Conservation (phyloP, 2,888 invertebrate species). For the Lasius fuliginosus region DNA sequence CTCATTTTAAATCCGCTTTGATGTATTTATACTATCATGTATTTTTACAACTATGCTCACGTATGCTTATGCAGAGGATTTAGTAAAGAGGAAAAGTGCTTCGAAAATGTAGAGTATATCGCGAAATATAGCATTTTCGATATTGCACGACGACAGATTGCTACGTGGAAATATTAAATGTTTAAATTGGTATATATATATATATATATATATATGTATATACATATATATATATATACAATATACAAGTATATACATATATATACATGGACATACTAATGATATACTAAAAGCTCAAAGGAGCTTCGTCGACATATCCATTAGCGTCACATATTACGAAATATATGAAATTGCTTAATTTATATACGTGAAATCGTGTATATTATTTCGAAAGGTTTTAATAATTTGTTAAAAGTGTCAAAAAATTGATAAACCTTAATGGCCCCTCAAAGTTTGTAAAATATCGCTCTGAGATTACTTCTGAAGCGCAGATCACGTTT, state of each 20-base stretch:
- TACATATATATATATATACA: neutral
- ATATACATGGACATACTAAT: neutral
- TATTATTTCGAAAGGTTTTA: neutral
- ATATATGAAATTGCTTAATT: neutral
- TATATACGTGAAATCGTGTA: neutral
- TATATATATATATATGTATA: neutral
- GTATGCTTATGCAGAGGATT: constrained; percentile 24
- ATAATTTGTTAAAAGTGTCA: neutral
- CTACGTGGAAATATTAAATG: constrained; percentile 13
- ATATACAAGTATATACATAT: too few species aligned
- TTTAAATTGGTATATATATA: neutral
- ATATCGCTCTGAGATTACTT: neutral
- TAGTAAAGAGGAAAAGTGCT: constrained; percentile 34
- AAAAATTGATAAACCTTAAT: neutral
- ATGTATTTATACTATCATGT: constrained; percentile 5
- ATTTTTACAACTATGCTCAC: constrained; percentile 27
- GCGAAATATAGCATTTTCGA: neutral
- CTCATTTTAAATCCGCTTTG: constrained; percentile 30
- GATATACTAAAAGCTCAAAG: neutral
- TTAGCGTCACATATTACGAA: neutral
- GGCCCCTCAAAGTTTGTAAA: neutral
- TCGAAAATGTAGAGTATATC: constrained; percentile 19
- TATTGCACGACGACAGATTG: constrained; percentile 4
- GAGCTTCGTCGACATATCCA: neutral
- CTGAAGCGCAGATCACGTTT: neutral